A percentile compares a stretch with the other conserved stretches of the same genome.
phyloP scores from a whole-genome alignment of 2,113 vertebrate species.

The Aramus guarauna region DNA sequence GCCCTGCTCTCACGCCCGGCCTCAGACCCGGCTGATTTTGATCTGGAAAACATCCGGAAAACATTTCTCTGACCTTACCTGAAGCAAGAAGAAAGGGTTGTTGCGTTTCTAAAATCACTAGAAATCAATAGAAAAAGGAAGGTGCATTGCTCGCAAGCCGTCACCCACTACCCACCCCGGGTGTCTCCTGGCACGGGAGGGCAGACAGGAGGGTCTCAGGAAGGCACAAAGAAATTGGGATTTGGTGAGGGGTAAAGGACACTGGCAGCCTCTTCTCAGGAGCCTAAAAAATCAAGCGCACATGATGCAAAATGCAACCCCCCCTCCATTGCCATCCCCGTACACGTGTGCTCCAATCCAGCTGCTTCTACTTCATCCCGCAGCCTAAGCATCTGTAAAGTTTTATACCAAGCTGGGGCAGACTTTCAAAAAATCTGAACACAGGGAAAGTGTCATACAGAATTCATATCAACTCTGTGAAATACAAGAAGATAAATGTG shows the following conservation, averaged over 20 bases:
- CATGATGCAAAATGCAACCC: not conserved
- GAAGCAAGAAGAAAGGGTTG: not conserved
- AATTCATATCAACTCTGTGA: not conserved
- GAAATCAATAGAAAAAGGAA: not conserved
- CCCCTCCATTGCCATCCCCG: not conserved
- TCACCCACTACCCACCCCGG: fast-evolving
- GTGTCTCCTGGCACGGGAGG: not conserved
- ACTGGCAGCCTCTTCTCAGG: not conserved
- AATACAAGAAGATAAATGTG: not conserved
- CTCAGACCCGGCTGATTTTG: not conserved
- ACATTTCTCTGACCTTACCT: not conserved
- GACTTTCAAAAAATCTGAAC: not conserved
- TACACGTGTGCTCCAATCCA: fast-evolving
- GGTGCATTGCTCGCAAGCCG: not conserved
- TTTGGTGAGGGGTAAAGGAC: not conserved
- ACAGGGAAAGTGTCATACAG: not conserved
- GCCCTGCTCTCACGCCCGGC: not conserved
- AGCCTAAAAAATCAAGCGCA: fast-evolving
- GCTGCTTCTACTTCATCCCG: not conserved
- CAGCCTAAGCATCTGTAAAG: not conserved
- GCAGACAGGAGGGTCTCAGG: not conserved
- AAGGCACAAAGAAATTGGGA: not conserved
- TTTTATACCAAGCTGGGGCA: not conserved
- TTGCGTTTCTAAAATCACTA: not conserved
- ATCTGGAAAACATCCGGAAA: not conserved